These are phyloP conservation scores for Colletes latitarsis DNA, from an alignment of 1,140 invertebrate species.

Conservation along the genomic window DNA sequence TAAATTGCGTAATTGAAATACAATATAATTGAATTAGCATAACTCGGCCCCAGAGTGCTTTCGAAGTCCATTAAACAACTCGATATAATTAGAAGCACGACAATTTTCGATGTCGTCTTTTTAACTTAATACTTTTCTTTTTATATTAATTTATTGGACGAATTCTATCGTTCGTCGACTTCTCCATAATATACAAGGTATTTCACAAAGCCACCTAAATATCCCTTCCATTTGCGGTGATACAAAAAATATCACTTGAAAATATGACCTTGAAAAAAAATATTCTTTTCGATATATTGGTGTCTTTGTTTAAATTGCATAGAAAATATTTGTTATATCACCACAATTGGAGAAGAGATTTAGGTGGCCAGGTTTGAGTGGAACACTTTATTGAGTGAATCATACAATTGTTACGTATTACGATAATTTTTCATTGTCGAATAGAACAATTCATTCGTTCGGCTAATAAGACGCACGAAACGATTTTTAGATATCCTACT, in stretches of 20 bases:
- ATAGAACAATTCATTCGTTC: slow-evolving; percentile 2
- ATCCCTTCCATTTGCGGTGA: too few relatives aligned
- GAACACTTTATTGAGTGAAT: not conserved
- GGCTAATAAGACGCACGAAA: slow-evolving; percentile 19
- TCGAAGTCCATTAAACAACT: not conserved
- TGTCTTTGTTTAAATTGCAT: too few relatives aligned
- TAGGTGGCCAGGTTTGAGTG: too few relatives aligned
- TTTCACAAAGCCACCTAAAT: too few relatives aligned
- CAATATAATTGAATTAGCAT: too few relatives aligned
- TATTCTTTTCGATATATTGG: too few relatives aligned
- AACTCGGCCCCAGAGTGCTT: not conserved
- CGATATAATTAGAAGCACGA: not conserved
- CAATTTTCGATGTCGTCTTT: not conserved
- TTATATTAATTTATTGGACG: slow-evolving; percentile 8
- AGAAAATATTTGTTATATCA: too few relatives aligned
- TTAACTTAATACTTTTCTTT: not conserved
- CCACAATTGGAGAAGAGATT: too few relatives aligned
- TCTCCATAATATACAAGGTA: too few relatives aligned
- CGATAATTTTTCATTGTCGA: slow-evolving; percentile 9
- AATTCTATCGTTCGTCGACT: not conserved
- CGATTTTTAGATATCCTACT: slow-evolving; percentile 21
- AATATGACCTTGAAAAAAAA: too few relatives aligned
- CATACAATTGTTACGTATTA: not conserved
- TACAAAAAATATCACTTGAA: too few relatives aligned
- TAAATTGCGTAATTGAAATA: too few relatives aligned